Evolutionary conservation across 2,797 vertebrate species (phyloP).

Genomic region (Pseudochirops cupreus): DNA sequence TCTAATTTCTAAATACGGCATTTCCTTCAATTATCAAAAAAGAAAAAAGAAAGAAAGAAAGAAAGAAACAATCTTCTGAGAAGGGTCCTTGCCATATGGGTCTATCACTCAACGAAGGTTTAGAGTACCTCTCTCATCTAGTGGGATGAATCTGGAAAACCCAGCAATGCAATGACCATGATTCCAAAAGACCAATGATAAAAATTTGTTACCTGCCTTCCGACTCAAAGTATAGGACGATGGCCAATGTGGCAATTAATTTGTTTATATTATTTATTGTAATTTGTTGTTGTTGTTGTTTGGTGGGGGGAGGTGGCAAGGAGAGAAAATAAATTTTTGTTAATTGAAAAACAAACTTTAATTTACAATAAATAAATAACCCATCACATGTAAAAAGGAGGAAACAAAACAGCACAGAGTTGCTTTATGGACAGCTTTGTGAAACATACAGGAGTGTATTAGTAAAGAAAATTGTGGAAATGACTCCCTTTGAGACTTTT

Average conservation of each 20-base stretch:
- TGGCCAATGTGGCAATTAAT: neutral
- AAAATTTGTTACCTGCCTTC: neutral
- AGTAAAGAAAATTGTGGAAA: slow-evolving; percentile 36
- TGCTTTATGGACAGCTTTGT: slow-evolving; percentile 23
- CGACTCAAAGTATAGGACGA: neutral
- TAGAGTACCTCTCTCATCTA: neutral
- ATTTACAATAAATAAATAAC: neutral
- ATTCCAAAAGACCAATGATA: neutral
- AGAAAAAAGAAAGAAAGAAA: too few species aligned
- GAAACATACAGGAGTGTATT: slow-evolving; percentile 8
- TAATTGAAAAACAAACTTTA: neutral
- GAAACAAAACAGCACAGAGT: neutral
- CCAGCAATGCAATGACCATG: neutral
- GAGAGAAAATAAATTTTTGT: neutral
- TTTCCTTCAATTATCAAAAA: neutral
- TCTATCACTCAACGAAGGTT: neutral
- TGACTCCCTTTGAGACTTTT: slow-evolving; percentile 51
- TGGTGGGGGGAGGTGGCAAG: neutral
- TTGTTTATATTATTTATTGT: neutral
- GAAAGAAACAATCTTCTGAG: neutral
- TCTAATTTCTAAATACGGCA: neutral
- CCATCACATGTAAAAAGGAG: neutral
- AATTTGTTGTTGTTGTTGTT: neutral
- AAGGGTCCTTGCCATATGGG: neutral
- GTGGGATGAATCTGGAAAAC: neutral